Evolutionary conservation across 2,797 vertebrate genomes (phyloP), one percentile per base, ranked within the genome.

Genomic region (Pelobates cultripes): DNA sequence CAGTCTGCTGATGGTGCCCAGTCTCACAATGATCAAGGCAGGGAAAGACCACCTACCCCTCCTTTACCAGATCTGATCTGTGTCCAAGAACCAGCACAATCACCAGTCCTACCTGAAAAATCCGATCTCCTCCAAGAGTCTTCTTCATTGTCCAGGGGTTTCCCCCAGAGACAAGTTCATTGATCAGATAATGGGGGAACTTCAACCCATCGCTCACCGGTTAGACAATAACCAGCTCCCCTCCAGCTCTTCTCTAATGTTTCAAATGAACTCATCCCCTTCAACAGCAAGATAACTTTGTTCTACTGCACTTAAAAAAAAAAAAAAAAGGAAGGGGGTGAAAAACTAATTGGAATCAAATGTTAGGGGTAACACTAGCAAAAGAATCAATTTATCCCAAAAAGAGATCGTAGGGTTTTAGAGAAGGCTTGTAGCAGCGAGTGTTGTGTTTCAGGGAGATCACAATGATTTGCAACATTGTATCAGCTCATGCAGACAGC

Each of bases 151-250:
- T 64, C 28, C 61, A 64, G 17, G 28, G 28, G 6, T 28, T 4
- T 6, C 6, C 41, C 15, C 41, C 55, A 61, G 7, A 3, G 7
- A n/a, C 55, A 45, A 13, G 1, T 7, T 1, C 10, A 2, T 4
- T 17, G 45, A 7, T 43, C 44, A 67, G 14, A 41, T 6, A 60
- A 10, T 42, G 51, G 12, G 15, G 15, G 13, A 53, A 53, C 75
- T 53, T 77, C 75, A 68, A 15, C 75, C 45, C 75, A 77, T 64
- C 61, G 15, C 61, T 40, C 3, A 12, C 1, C 55, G 55, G 14
- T 15, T 4, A 57, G 55, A 12, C 8, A 57, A 4, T 12, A 7
- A 12, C 9, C 9, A 57, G 14, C 7, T 51, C 47, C 47, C 47
- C 47, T 51, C 47, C 47, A 57, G 55, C 4, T 12, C 55, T 15